These are phyloP conservation scores for Drosophila chauvacae DNA, from an alignment of 1,140 invertebrate species.

Conservation along the genomic window DNA sequence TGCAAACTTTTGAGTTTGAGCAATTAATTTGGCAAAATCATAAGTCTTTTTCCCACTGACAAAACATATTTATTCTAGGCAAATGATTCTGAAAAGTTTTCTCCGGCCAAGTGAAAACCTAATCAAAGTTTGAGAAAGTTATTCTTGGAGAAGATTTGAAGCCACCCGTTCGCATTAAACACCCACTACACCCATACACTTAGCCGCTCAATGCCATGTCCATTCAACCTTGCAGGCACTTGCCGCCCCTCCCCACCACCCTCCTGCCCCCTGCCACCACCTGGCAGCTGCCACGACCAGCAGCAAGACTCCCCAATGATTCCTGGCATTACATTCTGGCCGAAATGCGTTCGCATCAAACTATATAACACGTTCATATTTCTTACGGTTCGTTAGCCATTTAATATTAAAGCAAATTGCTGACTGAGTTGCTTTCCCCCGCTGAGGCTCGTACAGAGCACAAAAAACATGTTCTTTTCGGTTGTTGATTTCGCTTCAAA, in stretches of 20 bases:
- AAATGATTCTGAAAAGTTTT: constrained; percentile 45
- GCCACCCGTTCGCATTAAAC: constrained; percentile 37
- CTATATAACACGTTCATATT: constrained; percentile 78
- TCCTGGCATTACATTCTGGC: constrained; percentile 45
- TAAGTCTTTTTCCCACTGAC: constrained; percentile 19
- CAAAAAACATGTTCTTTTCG: constrained; percentile 2
- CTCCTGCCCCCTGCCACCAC: neutral
- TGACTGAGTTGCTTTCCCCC: constrained; percentile 41
- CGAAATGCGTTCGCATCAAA: constrained; percentile 77
- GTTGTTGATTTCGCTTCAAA: neutral
- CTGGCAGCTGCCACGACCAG: neutral
- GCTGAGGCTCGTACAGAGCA: neutral
- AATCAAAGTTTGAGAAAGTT: constrained; percentile 45
- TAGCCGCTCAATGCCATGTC: constrained; percentile 57
- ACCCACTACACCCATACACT: constrained; percentile 12
- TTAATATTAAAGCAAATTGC: constrained; percentile 83
- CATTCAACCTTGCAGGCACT: constrained; percentile 46
- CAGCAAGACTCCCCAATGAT: constrained; percentile 43
- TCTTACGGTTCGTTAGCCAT: constrained; percentile 80
- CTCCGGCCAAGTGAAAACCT: constrained; percentile 23
- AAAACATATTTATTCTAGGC: constrained; percentile 47
- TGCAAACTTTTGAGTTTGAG: constrained; percentile 25
- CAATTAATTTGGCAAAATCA: constrained; percentile 46
- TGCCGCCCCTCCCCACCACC: neutral
- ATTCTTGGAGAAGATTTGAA: constrained; percentile 41